Evolutionary conservation across 2,888 invertebrate genomes (phyloP).

Genomic region (Dryomyza anilis): DNA sequence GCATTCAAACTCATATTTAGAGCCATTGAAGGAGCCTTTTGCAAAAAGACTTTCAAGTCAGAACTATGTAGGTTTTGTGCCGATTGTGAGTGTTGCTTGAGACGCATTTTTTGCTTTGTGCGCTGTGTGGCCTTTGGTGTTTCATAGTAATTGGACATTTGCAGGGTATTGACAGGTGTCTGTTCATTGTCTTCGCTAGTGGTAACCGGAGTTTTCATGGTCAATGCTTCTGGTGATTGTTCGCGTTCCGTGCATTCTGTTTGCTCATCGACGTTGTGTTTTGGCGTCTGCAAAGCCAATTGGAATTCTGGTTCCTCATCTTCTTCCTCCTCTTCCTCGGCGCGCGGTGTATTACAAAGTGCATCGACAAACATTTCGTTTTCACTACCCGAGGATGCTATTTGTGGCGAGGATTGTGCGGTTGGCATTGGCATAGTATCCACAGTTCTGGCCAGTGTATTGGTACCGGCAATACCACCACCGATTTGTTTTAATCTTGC

Average conservation of each 20-base stretch:
- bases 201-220: background rate
- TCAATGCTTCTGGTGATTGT: background rate
- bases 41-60: conserved; percentile 54
- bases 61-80: conserved; percentile 56
- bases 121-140: conserved; percentile 33
- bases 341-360: conserved; percentile 45
- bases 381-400: conserved; percentile 51
- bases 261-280: background rate
- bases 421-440: conserved; percentile 3
- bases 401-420: conserved; percentile 36
- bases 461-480: conserved; percentile 46
- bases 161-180: conserved; percentile 34
- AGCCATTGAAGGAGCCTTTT: conserved; percentile 55
- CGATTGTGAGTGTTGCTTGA: conserved; percentile 54
- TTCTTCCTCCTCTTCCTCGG: conserved; percentile 15
- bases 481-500: conserved; percentile 51
- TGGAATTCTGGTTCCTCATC: conserved; percentile 30
- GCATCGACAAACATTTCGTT: conserved; percentile 58
- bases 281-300: conserved; percentile 32
- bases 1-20: conserved; percentile 45
- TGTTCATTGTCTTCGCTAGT: background rate
- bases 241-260: background rate
- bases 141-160: conserved; percentile 41
- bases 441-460: conserved; percentile 30
- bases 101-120: conserved; percentile 34